phyloP scores from a whole-genome alignment of 1,140 invertebrate species.

The Drosophila ohnishii region DNA sequence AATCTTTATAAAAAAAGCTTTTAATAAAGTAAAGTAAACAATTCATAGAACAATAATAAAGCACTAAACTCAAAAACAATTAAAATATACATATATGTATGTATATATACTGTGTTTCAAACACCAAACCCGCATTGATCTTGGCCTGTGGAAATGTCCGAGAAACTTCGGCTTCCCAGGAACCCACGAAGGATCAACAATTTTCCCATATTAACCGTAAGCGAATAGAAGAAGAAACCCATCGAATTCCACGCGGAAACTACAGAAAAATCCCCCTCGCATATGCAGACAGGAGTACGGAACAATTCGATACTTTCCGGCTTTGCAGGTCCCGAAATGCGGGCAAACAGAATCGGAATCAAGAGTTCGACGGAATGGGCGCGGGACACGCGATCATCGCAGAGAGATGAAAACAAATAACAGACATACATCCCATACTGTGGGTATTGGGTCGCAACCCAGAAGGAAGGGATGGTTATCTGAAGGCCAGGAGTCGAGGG shows the following conservation, averaged over 20 bases:
- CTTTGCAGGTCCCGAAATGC: constrained; percentile 70
- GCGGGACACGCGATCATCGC: constrained; percentile 65
- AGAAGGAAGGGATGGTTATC: constrained; percentile 33
- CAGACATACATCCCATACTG: constrained; percentile 56
- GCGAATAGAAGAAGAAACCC: constrained; percentile 36
- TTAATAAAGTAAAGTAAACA: no score
- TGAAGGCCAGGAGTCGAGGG: constrained; percentile 19
- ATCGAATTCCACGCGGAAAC: constrained; percentile 48
- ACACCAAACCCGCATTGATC: constrained; percentile 59
- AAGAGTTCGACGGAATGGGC: constrained; percentile 38
- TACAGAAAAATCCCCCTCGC: constrained; percentile 52
- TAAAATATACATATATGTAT: no score
- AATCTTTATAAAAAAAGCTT: no score
- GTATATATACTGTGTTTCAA: neutral
- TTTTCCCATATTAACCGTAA: constrained; percentile 51
- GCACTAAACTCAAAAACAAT: no score
- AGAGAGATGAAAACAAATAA: constrained; percentile 53
- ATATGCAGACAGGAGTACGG: constrained; percentile 17
- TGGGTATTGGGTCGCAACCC: constrained; percentile 44
- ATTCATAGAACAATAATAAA: no score
- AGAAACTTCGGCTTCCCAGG: constrained; percentile 48
- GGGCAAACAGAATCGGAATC: constrained; percentile 62
- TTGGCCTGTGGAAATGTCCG: neutral
- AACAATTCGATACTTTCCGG: constrained; percentile 77
- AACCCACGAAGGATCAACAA: constrained; percentile 45